Conservation (phyloP, 2,888 invertebrate species). For the Lysandra bellargus region DNA sequence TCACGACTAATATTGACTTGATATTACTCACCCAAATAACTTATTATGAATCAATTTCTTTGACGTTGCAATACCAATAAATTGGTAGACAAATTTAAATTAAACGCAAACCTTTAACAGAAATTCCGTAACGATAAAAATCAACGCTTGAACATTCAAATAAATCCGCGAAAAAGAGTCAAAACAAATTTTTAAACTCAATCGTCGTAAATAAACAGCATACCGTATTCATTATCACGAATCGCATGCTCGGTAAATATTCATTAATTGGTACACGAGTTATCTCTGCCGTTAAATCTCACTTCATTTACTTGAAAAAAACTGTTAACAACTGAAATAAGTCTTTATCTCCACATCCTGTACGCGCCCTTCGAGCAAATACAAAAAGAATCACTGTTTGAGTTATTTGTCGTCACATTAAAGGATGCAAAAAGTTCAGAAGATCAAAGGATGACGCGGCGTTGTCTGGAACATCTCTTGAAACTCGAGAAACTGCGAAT, state of each 20-base stretch:
- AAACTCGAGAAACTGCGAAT: constrained; percentile 44
- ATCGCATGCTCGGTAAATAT: constrained; percentile 14
- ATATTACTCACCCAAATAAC: background rate
- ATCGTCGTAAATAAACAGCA: constrained; percentile 22
- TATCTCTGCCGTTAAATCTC: constrained; percentile 19
- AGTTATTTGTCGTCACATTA: constrained; percentile 79
- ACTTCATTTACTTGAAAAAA: constrained; percentile 34
- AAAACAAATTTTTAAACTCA: constrained; percentile 12
- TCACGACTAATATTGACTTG: background rate
- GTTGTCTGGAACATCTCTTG: constrained; percentile 64
- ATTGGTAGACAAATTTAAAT: constrained; percentile 37
- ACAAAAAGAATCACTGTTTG: constrained; percentile 70
- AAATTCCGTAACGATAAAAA: background rate
- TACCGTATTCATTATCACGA: constrained; percentile 14
- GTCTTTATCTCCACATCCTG: constrained; percentile 41
- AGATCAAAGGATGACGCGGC: constrained; percentile 75
- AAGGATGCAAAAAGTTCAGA: constrained; percentile 72
- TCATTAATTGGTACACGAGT: constrained; percentile 23
- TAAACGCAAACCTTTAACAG: constrained; percentile 28
- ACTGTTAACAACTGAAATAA: constrained; percentile 37
- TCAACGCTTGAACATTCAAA: constrained; percentile 10
- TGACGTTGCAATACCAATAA: background rate
- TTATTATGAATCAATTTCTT: background rate
- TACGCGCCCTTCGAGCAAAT: constrained; percentile 61
- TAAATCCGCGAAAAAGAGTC: constrained; percentile 13